Base-by-base conservation (phyloP, 1,140 invertebrate genomes). In the Monochamus saltuarius region DNA sequence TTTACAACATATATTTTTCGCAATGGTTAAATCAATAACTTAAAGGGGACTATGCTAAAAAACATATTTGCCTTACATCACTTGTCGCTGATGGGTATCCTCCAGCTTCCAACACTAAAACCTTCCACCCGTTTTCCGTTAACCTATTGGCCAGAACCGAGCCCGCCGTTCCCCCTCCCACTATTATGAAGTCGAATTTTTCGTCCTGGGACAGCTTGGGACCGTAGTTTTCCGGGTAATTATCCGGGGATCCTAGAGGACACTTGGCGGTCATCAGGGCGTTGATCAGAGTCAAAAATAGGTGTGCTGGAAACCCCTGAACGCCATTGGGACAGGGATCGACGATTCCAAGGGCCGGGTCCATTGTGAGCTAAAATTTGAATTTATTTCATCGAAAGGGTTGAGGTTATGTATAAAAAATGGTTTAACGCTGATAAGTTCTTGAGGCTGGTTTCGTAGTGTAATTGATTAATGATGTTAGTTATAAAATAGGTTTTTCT, bases 161-260 rank as follows among this genome's bases (percentile, higher is more conserved):
- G 37, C 70, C 70, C 7, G 59, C 61, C 34, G 64, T 53, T 34
- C 70, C 70, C 7, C 59, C 36, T n/a, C 70, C 70, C 39, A 72
- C 42, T 8, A 72, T 56, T 16, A 72, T 70, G 46, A 70, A 72
- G 61, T 72, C 70, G 13, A 68, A 69, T 53, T 68, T 64, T 8
- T 70, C 64, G 7, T 49, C 36, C 36, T 69, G 54, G 8, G 29
- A 53, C 10, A 69, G 19, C 22, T 52, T 45, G 1, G 54, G 22
- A 11, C 40, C 52, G 39, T 46, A 61, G 52, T 68, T 53, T 37
- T 35, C 34, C 7, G 62, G 62, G 36, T 69, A 69, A 8, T 35
- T 29, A 1, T 66, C 52, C 39, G n/a, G 39, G 34, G 46, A 51
- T 40, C 53, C 59, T 6, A 66, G 36, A n/a, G 42, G 36, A 53